These are phyloP conservation scores for Cephus cinctus DNA, from an alignment of 1,140 invertebrate genomes.

Conservation along the genomic window DNA sequence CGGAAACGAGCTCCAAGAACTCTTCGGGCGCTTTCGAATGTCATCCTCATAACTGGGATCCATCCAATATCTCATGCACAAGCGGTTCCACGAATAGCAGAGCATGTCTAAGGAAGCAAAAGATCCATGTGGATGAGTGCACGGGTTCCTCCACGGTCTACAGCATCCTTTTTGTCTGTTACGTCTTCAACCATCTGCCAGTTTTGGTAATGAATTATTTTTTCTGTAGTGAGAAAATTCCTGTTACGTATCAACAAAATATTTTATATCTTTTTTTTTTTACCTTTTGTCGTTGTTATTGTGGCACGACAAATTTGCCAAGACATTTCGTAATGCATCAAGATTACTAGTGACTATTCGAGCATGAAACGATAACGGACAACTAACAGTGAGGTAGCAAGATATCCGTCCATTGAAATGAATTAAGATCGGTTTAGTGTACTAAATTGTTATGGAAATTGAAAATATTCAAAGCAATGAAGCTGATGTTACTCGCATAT, in stretches of 20 bases:
- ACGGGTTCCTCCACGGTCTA: conserved; percentile 52
- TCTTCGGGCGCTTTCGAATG: conserved; percentile 46
- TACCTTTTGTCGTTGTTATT: too few relatives aligned
- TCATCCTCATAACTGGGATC: conserved; percentile 43
- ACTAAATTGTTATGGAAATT: too few relatives aligned
- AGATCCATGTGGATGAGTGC: conserved; percentile 34
- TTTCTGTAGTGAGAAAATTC: neutral
- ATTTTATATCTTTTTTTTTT: too few relatives aligned
- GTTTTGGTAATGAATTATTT: conserved; percentile 54
- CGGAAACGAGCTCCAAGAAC: conserved; percentile 48
- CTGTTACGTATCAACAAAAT: neutral
- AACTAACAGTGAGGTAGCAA: too few relatives aligned
- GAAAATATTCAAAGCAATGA: too few relatives aligned
- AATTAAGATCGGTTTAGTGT: too few relatives aligned
- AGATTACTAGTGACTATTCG: too few relatives aligned
- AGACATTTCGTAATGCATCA: too few relatives aligned
- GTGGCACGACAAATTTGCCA: too few relatives aligned
- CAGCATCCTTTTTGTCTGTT: conserved; percentile 53
- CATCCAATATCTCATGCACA: conserved; percentile 45
- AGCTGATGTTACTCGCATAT: too few relatives aligned
- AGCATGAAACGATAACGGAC: too few relatives aligned
- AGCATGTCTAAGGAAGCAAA: conserved; percentile 40
- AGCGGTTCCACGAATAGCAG: conserved; percentile 51
- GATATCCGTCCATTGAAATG: too few relatives aligned
- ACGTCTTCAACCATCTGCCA: conserved; percentile 56